Conservation (phyloP, 2,113 vertebrate species). For the Scophthalmus maximus region DNA sequence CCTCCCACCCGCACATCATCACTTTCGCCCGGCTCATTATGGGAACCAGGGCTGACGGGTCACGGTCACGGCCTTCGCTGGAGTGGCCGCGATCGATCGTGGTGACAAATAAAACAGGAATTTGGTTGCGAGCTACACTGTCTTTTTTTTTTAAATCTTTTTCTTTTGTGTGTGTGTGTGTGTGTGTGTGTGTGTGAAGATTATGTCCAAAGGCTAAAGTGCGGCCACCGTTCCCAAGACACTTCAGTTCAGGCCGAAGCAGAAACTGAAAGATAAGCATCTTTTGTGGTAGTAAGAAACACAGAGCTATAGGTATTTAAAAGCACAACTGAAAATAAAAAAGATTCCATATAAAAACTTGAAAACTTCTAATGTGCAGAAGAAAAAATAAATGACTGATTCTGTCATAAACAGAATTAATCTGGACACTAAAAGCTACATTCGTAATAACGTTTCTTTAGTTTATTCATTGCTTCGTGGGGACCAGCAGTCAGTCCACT, state of each 20-base stretch:
- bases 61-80: constrained; percentile 33
- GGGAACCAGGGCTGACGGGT: constrained; percentile 41
- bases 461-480: too few relatives aligned
- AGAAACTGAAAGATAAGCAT: neutral
- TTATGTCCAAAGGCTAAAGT: constrained; percentile 40
- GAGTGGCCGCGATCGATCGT: constrained; percentile 22
- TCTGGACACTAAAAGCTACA: too few relatives aligned
- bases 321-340: neutral
- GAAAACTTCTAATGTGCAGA: too few relatives aligned
- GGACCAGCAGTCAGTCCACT: too few relatives aligned
- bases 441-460: too few relatives aligned
- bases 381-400: neutral
- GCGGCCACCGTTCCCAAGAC: too few relatives aligned
- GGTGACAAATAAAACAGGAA: constrained; percentile 51
- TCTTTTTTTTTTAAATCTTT: too few relatives aligned
- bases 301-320: too few relatives aligned
- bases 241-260: neutral
- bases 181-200: constrained; percentile 30
- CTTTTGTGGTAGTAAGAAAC: neutral
- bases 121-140: constrained; percentile 10
- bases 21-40: constrained; percentile 47
- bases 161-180: too few relatives aligned
- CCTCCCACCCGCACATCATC: constrained; percentile 53
- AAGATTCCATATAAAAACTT: neutral
- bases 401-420: neutral